phyloP scores from a whole-genome alignment of 2,888 invertebrate species.

The Resseliella maxima region DNA sequence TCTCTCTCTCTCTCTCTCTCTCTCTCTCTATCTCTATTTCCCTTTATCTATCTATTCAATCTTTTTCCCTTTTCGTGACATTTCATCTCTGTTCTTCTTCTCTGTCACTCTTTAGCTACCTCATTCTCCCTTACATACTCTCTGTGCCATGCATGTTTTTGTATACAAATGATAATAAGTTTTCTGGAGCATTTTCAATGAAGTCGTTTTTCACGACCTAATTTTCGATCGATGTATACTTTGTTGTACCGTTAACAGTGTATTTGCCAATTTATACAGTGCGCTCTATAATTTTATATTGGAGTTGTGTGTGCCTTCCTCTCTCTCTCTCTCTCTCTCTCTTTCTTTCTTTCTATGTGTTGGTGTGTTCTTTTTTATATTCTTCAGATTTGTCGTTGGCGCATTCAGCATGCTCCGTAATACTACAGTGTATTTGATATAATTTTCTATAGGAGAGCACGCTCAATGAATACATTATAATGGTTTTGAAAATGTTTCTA shows the following conservation, averaged over 20 bases:
- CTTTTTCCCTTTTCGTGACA: no score
- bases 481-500: background rate
- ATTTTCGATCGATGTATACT: background rate
- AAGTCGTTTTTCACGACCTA: constrained; percentile 29
- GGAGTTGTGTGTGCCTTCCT: background rate
- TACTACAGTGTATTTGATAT: background rate
- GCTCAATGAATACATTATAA: background rate
- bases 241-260: constrained; percentile 18
- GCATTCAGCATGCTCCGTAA: background rate
- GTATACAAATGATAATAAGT: constrained; percentile 5
- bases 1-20: no score
- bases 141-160: background rate
- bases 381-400: background rate
- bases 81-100: no score
- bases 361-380: background rate
- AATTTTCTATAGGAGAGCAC: background rate
- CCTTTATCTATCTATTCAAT: no score
- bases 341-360: no score
- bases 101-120: no score
- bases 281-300: background rate
- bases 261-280: background rate
- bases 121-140: no score
- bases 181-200: constrained; percentile 40
- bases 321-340: no score
- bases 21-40: no score